Evolutionary conservation across 2,113 vertebrate genomes (phyloP).

Genomic region (Pteruthius melanotis): DNA sequence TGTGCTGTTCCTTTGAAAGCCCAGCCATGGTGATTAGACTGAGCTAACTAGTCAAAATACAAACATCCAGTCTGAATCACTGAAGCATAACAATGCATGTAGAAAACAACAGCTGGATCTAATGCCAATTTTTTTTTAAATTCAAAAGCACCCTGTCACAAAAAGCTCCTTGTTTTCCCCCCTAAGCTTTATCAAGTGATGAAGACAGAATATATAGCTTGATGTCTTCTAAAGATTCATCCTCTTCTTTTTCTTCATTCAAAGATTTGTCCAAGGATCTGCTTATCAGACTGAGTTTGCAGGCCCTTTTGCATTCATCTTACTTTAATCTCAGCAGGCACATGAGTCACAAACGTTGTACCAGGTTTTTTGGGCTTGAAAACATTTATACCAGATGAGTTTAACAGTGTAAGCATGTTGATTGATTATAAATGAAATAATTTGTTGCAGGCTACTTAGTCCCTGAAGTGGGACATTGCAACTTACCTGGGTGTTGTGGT

Average conservation of each 20-base stretch:
- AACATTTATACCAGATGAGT: not conserved
- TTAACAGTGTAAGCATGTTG: not conserved
- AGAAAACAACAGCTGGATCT: conserved; percentile 4
- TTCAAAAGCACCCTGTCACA: not conserved
- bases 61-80: conserved; percentile 30
- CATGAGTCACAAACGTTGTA: not conserved
- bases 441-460: not conserved
- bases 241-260: not conserved
- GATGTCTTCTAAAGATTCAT: not conserved
- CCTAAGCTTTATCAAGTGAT: not conserved
- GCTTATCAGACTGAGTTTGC: not conserved
- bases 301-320: not conserved
- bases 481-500: not conserved
- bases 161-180: not conserved
- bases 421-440: not conserved
- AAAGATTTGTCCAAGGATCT: not conserved
- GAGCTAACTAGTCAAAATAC: not conserved
- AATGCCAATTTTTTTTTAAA: not conserved
- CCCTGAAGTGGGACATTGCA: not conserved
- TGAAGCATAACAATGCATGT: not conserved
- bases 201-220: not conserved
- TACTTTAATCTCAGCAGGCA: not conserved
- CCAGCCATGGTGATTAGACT: not conserved
- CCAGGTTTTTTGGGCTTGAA: not conserved
- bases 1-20: conserved; percentile 16